These are phyloP conservation scores for Rhabdomys pumilio DNA, from an alignment of 2,797 vertebrate genomes.

Conservation along the genomic window DNA sequence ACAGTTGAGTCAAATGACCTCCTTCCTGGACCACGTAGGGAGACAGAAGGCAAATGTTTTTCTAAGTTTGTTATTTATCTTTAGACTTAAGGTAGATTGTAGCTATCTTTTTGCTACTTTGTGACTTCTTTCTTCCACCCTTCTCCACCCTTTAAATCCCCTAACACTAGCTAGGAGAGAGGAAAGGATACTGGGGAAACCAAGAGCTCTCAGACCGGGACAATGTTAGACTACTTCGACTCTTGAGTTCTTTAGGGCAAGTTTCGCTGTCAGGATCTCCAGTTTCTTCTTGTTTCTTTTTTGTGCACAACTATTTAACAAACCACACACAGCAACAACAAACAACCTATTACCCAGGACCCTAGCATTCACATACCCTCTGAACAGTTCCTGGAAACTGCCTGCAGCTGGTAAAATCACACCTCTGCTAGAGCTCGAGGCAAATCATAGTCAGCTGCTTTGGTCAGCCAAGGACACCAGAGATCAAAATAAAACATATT, in stretches of 20 bases:
- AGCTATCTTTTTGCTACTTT: neutral
- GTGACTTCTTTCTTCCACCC: neutral
- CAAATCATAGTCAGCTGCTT: neutral
- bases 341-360: neutral
- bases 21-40: neutral
- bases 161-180: neutral
- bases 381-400: neutral
- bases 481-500: too few relatives aligned
- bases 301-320: neutral
- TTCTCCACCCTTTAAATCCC: neutral
- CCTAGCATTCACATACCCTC: neutral
- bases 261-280: neutral
- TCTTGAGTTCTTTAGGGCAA: neutral
- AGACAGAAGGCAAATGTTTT: neutral
- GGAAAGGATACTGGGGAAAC: neutral
- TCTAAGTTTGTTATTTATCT: neutral
- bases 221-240: neutral
- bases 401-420: neutral
- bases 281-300: neutral
- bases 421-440: neutral
- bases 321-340: neutral
- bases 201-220: neutral
- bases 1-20: too few relatives aligned
- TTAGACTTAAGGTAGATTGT: neutral
- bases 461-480: too few relatives aligned